Percentiles rank a stretch among this genome's conserved stretches.
Evolutionary conservation across 2,113 vertebrate species (phyloP).

Genomic region (Daubentonia madagascariensis): DNA sequence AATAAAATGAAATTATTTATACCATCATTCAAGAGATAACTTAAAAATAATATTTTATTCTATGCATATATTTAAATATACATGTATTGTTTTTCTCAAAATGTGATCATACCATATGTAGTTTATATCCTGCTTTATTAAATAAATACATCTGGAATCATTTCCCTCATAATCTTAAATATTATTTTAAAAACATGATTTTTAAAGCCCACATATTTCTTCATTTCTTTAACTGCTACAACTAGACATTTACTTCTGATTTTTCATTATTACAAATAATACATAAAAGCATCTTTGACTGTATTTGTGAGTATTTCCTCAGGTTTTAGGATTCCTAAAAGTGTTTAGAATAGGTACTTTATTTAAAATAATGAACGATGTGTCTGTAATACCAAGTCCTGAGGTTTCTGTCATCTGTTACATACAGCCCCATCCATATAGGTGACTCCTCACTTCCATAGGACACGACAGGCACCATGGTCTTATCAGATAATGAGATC

Average conservation of each 20-base stretch:
- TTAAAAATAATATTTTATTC: background rate
- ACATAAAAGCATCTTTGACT: background rate
- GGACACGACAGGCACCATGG: background rate
- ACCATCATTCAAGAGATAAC: background rate
- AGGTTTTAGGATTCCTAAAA: background rate
- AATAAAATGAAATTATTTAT: background rate
- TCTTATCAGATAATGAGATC: background rate
- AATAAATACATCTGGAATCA: background rate
- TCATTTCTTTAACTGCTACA: background rate
- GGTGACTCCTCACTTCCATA: background rate
- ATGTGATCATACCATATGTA: background rate
- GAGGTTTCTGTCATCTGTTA: background rate
- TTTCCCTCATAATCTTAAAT: background rate
- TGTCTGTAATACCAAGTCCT: background rate
- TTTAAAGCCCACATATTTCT: background rate
- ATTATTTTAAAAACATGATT: background rate
- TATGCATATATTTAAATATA: background rate
- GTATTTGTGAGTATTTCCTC: background rate
- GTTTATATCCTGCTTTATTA: background rate
- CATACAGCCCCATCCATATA: background rate
- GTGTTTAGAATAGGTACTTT: background rate
- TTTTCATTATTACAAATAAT: constrained; percentile 14
- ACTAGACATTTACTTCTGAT: background rate
- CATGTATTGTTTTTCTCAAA: background rate
- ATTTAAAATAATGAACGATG: background rate